Conservation (phyloP, 2,113 vertebrate genomes). For the Microcebus murinus region DNA sequence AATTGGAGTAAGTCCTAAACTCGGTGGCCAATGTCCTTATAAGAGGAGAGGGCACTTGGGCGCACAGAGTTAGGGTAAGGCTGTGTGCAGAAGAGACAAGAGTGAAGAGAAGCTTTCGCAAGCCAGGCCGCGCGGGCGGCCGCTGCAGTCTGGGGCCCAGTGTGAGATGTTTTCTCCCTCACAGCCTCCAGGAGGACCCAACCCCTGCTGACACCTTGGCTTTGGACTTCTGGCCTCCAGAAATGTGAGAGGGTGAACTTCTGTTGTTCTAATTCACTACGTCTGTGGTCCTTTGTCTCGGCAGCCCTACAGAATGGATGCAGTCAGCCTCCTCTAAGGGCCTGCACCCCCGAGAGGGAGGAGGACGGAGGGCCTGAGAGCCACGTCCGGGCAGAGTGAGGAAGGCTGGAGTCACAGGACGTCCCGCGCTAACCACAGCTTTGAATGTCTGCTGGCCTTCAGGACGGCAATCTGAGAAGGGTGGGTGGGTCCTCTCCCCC, state of each 20-base stretch:
- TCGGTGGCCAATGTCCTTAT: neutral
- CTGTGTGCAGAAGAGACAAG: neutral
- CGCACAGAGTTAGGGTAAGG: neutral
- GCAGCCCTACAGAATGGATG: neutral
- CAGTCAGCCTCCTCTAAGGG: neutral
- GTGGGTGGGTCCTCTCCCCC: too few relatives aligned
- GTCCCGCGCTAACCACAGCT: neutral
- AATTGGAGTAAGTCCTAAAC: neutral
- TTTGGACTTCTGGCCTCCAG: neutral
- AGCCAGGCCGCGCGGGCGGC: too few relatives aligned
- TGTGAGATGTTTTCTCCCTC: accelerated
- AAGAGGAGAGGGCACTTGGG: neutral
- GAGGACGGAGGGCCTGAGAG: neutral
- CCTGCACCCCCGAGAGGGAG: neutral
- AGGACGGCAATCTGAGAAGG: neutral
- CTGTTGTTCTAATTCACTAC: neutral
- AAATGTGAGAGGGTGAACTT: neutral
- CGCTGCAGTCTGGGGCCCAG: too few relatives aligned
- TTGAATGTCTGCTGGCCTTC: neutral
- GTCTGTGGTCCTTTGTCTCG: neutral
- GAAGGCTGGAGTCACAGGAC: neutral
- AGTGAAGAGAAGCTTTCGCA: neutral
- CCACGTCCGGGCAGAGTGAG: neutral
- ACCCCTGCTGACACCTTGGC: neutral
- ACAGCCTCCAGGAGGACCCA: neutral